Evolutionary conservation across 2,113 vertebrate genomes (phyloP).

Genomic region (Hyperopisus bebe): DNA sequence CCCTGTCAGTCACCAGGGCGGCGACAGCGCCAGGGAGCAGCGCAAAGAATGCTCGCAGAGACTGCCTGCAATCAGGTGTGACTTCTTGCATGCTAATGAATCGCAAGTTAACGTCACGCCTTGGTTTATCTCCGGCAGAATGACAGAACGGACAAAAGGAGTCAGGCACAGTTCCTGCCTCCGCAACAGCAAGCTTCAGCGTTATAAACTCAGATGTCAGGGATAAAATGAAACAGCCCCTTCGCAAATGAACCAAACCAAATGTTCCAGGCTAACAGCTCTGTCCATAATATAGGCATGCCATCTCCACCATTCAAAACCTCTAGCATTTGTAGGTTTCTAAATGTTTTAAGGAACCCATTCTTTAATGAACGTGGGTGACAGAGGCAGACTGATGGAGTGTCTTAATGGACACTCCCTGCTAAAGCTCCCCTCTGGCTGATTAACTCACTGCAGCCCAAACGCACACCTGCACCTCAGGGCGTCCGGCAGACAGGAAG

Average conservation of each 20-base stretch:
- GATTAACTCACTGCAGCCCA: background rate
- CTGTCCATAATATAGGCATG: background rate
- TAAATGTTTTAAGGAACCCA: background rate
- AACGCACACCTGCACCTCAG: background rate
- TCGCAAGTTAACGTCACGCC: background rate
- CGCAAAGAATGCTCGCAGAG: background rate
- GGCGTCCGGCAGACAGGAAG: background rate
- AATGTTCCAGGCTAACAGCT: background rate
- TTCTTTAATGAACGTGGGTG: background rate
- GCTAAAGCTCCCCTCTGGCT: background rate
- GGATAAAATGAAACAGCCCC: background rate
- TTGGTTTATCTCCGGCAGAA: background rate
- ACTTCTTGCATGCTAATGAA: background rate
- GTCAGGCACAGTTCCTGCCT: background rate
- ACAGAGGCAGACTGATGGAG: background rate
- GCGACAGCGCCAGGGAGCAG: background rate
- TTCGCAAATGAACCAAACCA: background rate
- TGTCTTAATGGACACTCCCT: background rate
- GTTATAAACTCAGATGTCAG: background rate
- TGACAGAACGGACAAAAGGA: background rate
- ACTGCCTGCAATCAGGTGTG: background rate
- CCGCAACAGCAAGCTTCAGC: background rate
- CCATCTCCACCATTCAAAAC: background rate
- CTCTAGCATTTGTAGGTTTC: background rate
- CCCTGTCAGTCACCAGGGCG: background rate